Evolutionary conservation across 2,113 vertebrate genomes (phyloP), one percentile per base, ranked within the genome.

Genomic region (Clarias batrachus): DNA sequence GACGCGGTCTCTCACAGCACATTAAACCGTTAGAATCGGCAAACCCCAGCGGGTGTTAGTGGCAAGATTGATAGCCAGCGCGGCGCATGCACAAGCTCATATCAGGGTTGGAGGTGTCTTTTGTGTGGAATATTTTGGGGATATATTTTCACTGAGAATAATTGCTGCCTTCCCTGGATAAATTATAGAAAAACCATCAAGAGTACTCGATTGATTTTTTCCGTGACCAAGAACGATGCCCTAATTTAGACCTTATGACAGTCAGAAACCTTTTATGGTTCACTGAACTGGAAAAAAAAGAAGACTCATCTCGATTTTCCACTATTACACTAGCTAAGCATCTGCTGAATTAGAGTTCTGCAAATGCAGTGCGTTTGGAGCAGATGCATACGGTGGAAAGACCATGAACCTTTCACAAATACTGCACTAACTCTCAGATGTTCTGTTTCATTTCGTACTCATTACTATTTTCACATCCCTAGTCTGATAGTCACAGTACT

Each of bases 231-330:
- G 25, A 48, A 48, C 19, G 37, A 54, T 23, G 52, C n/a, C 17
- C 68, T 74, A 17, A 19, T 84, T n/a, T 2, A 23, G 52, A 83
- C 57, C 10, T 1, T 57, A 33, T 70, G 16, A 59, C 27, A 30
- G 30, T 27, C 70, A 76, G 57, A 48, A 62, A 21, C 7, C 14
- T 27, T 76, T 33, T 16, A 13, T 6, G 52, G n/a, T 63, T 57
- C 48, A 19, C 59, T 76, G 83, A 85, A 54, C 71, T 85, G 71
- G 48, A 48, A 85, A 27, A 30, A 30, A 65, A 60, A 16, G 10
- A 79, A 80, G 62, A n/a, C 52, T 48, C 57, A 79, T 16, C 3
- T 27, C 37, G 13, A 3, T 9, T 68, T 56, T 57, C 33, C 21
- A 23, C 30, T 33, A 8, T 33, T 19, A 17, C 25, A 8, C 23